These are phyloP conservation scores for Phymastichus coffea DNA, from an alignment of 1,140 invertebrate genomes.

Conservation along the genomic window DNA sequence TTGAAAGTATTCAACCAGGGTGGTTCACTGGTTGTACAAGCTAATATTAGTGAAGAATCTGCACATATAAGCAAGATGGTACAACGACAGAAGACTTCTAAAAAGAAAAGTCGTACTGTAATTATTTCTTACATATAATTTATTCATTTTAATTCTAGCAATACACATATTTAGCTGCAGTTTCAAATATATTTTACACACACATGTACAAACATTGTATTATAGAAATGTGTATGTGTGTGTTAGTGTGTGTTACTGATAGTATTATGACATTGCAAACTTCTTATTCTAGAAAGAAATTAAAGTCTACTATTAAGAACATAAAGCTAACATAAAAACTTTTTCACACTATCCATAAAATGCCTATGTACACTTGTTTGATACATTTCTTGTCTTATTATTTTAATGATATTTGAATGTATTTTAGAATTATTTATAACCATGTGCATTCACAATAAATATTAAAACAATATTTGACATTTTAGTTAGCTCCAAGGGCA, in stretches of 20 bases:
- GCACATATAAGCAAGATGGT: conserved; percentile 63
- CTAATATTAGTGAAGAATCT: conserved; percentile 56
- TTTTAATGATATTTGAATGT: no score
- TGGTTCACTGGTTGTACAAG: conserved; percentile 35
- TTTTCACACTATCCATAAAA: no score
- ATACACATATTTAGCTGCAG: not conserved
- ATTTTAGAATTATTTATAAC: no score
- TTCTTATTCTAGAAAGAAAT: not conserved
- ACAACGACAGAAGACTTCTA: conserved; percentile 56
- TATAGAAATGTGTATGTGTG: not conserved
- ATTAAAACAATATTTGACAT: no score
- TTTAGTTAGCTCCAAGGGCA: no score
- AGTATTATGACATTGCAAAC: not conserved
- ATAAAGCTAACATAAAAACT: no score
- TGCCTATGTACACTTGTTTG: no score
- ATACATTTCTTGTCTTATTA: no score
- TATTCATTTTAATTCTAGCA: not conserved
- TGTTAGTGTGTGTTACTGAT: not conserved
- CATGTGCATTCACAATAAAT: no score
- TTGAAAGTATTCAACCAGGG: not conserved
- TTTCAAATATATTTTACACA: not conserved
- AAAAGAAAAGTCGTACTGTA: conserved; percentile 45
- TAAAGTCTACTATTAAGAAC: no score
- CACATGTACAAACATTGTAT: not conserved
- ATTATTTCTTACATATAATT: not conserved